Evolutionary conservation across 1,140 invertebrate species (phyloP), one percentile per base, ranked within the genome.

Genomic region (Atta cephalotes): DNA sequence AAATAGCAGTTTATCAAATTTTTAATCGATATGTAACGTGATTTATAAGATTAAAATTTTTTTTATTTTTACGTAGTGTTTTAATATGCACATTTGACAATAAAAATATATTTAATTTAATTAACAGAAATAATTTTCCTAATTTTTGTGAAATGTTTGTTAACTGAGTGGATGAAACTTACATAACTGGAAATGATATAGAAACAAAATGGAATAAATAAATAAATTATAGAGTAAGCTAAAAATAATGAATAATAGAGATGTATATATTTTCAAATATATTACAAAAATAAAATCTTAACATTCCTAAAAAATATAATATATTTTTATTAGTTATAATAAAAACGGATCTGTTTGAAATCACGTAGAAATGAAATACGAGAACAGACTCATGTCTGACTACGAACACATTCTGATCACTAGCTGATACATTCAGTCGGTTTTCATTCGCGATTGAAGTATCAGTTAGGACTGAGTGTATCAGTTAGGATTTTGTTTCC

Each of bases 361-460:
- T 72, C 12, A 21, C 62, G 35, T 63, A 21, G 14, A 74, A 82
- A 62, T 12, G 51, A 6, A 63, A n/a, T 3, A 16, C 51, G 49
- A 31, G 12, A 4, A 58, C 63, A 39, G 53, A 28, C 1, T 16
- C 18, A 18, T 18, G 39, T 84, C 45, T 31, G 68, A 31, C 18
- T 39, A 49, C n/a, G 16, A 62, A 63, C 6, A 14, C 3, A 12
- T 35, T 12, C 56, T 10, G 21, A 72, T 81, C 79, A 81, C 79
- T 45, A 45, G 7, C 9, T 72, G 51, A 60, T 16, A 9, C n/a
- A 14, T 28, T 25, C n/a, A 56, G 65, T 56, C 6, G 14, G 5
- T 14, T 70, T 14, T 9, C 25, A 25, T 25, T 25, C 39, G 10
- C 25, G 12, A 49, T 4, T 35, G 31, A 35, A 35, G 31, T 31